Conservation (phyloP, 2,797 vertebrate genomes). For the Eleutherodactylus coqui region DNA sequence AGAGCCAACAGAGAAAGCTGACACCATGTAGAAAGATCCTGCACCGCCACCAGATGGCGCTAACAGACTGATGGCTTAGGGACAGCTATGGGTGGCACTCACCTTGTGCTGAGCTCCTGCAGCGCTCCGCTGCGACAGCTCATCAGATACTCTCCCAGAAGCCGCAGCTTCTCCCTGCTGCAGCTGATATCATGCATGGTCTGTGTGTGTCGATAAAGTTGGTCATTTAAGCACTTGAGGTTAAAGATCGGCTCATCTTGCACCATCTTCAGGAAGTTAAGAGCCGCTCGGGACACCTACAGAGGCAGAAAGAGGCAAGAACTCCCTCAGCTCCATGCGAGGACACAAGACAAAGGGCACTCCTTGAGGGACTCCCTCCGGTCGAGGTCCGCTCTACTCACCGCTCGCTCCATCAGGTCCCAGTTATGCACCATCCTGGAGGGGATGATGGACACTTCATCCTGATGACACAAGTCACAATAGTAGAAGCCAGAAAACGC, state of each 20-base stretch:
- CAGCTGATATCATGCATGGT: constrained; percentile 78
- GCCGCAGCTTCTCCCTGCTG: constrained; percentile 84
- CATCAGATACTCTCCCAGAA: constrained; percentile 90
- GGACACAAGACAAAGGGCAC: no score
- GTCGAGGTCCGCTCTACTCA: constrained; percentile 71
- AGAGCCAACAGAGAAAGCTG: no score
- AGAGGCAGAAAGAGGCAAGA: not conserved
- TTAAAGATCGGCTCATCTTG: constrained; percentile 87
- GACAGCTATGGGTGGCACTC: no score
- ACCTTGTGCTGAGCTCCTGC: constrained; percentile 82
- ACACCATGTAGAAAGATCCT: no score
- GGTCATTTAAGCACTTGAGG: constrained; percentile 84
- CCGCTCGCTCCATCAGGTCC: constrained; percentile 85
- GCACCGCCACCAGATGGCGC: no score
- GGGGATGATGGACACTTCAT: constrained; percentile 85
- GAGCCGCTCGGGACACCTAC: constrained; percentile 85
- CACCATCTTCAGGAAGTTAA: constrained; percentile 84
- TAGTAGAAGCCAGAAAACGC: constrained; percentile 91
- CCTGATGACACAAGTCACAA: constrained; percentile 89
- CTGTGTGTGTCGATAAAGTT: constrained; percentile 83
- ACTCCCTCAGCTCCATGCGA: no score
- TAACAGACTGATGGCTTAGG: no score
- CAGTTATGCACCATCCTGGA: constrained; percentile 97
- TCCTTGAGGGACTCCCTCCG: no score
- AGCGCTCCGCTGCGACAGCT: constrained; percentile 89